A percentile compares a stretch with the other conserved stretches of the same genome.
Conservation (phyloP, 2,113 vertebrate genomes). For the Micronycteris hirsuta region DNA sequence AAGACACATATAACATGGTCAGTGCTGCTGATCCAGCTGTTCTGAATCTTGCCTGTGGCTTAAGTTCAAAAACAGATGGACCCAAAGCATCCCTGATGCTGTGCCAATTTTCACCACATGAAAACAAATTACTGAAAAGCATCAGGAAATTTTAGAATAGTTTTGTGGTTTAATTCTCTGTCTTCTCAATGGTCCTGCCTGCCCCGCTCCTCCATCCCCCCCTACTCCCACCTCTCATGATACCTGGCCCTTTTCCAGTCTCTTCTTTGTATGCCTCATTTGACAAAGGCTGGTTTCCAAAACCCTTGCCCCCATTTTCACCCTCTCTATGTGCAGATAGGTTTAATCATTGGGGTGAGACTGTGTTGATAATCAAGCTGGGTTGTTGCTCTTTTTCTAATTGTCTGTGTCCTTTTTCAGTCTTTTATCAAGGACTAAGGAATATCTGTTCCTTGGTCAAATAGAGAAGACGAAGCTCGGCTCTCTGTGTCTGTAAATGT, state of each 20-base stretch:
- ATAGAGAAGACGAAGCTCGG: neutral
- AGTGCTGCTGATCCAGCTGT: slow-evolving; percentile 57
- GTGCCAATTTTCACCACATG: slow-evolving; percentile 37
- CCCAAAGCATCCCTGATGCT: neutral
- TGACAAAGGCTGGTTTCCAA: neutral
- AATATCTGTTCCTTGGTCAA: neutral
- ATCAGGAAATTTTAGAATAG: slow-evolving; percentile 41
- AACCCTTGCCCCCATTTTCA: neutral
- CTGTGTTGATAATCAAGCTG: neutral
- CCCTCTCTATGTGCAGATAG: neutral
- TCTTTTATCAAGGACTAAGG: neutral
- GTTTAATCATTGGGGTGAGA: neutral
- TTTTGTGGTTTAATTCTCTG: neutral
- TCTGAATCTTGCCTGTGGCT: slow-evolving; percentile 49
- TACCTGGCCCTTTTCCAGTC: neutral
- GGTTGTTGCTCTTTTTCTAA: neutral
- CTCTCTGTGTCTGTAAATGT: neutral
- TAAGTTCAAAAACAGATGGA: slow-evolving; percentile 60
- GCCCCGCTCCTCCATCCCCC: neutral
- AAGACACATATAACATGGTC: slow-evolving; percentile 16
- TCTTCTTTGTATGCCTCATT: neutral
- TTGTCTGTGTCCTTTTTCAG: neutral
- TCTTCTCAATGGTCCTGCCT: neutral
- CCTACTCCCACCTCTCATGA: neutral
- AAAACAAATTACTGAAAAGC: slow-evolving; percentile 70